Evolutionary conservation across 2,113 vertebrate species (phyloP).

Genomic region (Corynorhinus townsendii): DNA sequence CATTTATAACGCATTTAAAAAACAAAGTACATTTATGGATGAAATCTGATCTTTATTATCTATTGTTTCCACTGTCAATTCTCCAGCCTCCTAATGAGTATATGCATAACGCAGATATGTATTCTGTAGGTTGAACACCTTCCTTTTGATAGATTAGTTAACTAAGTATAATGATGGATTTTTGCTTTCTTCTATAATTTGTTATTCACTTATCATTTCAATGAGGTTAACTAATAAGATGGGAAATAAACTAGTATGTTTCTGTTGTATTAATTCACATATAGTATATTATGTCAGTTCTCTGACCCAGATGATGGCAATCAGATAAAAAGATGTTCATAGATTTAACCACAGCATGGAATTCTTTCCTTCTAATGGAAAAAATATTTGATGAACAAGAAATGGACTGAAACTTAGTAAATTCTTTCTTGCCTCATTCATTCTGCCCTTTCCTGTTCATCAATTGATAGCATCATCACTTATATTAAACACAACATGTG

Average conservation of each 20-base stretch:
- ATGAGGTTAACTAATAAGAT: constrained; percentile 13
- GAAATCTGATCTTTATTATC: constrained; percentile 55
- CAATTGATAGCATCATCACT: not conserved
- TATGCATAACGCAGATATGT: not conserved
- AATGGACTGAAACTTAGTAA: not conserved
- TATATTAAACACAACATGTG: not conserved
- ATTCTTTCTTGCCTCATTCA: not conserved
- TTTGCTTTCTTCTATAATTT: constrained; percentile 3
- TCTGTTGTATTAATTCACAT: not conserved
- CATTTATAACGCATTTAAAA: constrained; percentile 45
- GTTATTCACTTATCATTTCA: constrained; percentile 44
- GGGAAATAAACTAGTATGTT: not conserved
- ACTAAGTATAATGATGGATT: constrained; percentile 26
- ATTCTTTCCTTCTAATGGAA: not conserved
- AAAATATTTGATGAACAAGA: not conserved
- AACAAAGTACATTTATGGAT: constrained; percentile 37
- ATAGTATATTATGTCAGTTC: not conserved
- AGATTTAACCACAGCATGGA: not conserved
- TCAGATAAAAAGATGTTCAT: constrained; percentile 31
- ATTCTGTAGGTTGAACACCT: not conserved
- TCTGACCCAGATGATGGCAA: constrained; percentile 44
- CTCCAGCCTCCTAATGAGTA: not conserved
- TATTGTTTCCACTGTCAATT: constrained; percentile 33
- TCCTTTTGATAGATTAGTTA: constrained; percentile 33
- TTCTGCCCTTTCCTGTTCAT: not conserved